Evolutionary conservation across 1,140 invertebrate species (phyloP), one percentile per base, ranked within the genome.

Genomic region (Brachionus rubens): DNA sequence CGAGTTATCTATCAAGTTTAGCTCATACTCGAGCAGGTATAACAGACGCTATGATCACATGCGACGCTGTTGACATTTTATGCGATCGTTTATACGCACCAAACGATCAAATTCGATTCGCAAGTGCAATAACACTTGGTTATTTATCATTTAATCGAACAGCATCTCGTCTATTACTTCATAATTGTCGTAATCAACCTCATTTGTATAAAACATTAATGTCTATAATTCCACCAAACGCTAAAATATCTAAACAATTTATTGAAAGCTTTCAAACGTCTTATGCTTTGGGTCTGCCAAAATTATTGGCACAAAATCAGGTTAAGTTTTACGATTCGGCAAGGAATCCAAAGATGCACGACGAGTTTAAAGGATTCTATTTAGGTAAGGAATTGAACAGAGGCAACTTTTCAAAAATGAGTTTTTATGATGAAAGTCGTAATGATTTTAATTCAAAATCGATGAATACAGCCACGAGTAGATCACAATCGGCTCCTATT

Each of bases 141-240:
- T 85, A 84, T 77, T 77, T 85, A 54, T 82, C 83, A 3, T 85
- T 81, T 77, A 85, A 85, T 78, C 79, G 80, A 52, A 84, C 83
- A 1, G 84, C 83, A 6, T 80, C 81, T 3, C 76, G 84, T 14
- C 75, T 79, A 19, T 75, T 85, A 24, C 79, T 85, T 2, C 79
- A 80, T 46, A 77, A 78, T 16, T 85, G 83, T 76, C 78, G 84
- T n/a, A 83, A 84, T 76, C 80, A 77, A 0, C 82, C 82, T 1
- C 80, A 80, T 5, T 76, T 84, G 16, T 84, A 82, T 76, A 79
- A 83, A 30, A 79, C 79, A 70, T 59, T 85, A 6, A 82, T 81
- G 70, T 78, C 80, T 7, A 83, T 83, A 77, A 82, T 85, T 30
- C 82, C 81, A 9, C 77, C 75, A 46, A 79, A 83, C 78, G 77